Conservation (phyloP, 2,797 vertebrate genomes). For the Phrynocephalus forsythii region DNA sequence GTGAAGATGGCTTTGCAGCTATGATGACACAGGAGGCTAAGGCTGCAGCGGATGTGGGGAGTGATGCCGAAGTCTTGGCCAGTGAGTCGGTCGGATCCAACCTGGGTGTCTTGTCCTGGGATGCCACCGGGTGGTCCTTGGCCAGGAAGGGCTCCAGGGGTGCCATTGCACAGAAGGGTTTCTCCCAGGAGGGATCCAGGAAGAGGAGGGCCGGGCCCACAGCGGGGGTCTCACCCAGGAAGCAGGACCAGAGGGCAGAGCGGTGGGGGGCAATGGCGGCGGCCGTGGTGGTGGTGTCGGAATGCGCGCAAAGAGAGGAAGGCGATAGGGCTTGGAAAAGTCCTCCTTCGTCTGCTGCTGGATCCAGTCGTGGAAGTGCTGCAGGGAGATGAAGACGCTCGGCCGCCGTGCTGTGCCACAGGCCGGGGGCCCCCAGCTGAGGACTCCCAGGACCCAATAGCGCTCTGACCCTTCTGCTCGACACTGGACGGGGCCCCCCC, state of each 20-base stretch:
- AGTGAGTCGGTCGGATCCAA: not conserved
- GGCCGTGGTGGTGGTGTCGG: not conserved
- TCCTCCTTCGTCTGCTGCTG: not conserved
- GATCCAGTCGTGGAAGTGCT: conserved; percentile 4
- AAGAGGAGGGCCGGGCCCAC: fast-evolving
- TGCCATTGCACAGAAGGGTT: not conserved
- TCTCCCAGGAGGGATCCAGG: not conserved
- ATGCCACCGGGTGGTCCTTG: not conserved
- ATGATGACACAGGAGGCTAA: not conserved
- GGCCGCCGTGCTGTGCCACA: not conserved
- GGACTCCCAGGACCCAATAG: not conserved
- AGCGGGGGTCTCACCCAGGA: not conserved
- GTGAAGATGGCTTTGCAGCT: not conserved
- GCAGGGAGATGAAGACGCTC: not conserved
- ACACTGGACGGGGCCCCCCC: conserved; percentile 3
- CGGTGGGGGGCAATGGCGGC: not conserved
- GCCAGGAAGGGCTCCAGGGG: not conserved
- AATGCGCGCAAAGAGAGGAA: not conserved
- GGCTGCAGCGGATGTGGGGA: not conserved
- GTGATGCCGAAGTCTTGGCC: not conserved
- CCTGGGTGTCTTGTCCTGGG: not conserved
- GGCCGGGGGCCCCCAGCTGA: not conserved
- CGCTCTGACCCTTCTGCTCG: conserved; percentile 10
- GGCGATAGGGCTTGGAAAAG: not conserved
- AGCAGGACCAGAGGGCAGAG: not conserved